These are phyloP conservation scores for Oreochromis grahami DNA, from an alignment of 2,797 vertebrate species.

Conservation along the genomic window DNA sequence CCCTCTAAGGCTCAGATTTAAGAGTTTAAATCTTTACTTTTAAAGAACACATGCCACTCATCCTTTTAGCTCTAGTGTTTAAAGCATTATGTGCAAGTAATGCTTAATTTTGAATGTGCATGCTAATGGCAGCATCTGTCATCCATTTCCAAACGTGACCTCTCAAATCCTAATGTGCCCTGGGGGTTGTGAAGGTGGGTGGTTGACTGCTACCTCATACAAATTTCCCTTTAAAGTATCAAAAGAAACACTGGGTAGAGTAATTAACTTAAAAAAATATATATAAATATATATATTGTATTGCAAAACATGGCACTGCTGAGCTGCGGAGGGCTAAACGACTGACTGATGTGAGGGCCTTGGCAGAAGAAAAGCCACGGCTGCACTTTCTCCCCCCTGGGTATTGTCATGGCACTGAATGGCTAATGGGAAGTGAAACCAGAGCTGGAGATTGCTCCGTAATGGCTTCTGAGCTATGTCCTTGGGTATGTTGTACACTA, in stretches of 20 bases:
- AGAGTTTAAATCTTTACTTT: not conserved
- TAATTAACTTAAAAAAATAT: not conserved
- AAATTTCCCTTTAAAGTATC: not conserved
- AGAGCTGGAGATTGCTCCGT: constrained; percentile 45
- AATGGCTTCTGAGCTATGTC: constrained; percentile 48
- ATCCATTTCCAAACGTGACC: not conserved
- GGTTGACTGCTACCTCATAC: not conserved
- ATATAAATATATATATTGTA: not conserved
- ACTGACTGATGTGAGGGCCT: constrained; percentile 25
- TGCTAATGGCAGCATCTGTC: not conserved
- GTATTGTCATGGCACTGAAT: constrained; percentile 67
- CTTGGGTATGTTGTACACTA: constrained; percentile 20
- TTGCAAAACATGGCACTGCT: not conserved
- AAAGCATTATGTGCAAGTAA: not conserved
- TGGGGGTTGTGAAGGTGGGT: not conserved
- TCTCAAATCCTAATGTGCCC: not conserved
- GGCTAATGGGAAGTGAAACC: constrained; percentile 70
- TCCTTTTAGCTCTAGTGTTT: not conserved
- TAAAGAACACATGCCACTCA: not conserved
- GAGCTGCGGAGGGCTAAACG: not conserved
- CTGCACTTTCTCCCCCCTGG: constrained; percentile 31
- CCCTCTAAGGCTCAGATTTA: too few relatives aligned
- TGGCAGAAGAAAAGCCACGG: constrained; percentile 20
- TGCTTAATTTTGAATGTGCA: not conserved
- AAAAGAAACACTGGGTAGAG: not conserved